Percentiles rank a stretch among this genome's conserved stretches.
Evolutionary conservation across 2,888 invertebrate genomes (phyloP).

Genomic region (Quadroppia sp.): DNA sequence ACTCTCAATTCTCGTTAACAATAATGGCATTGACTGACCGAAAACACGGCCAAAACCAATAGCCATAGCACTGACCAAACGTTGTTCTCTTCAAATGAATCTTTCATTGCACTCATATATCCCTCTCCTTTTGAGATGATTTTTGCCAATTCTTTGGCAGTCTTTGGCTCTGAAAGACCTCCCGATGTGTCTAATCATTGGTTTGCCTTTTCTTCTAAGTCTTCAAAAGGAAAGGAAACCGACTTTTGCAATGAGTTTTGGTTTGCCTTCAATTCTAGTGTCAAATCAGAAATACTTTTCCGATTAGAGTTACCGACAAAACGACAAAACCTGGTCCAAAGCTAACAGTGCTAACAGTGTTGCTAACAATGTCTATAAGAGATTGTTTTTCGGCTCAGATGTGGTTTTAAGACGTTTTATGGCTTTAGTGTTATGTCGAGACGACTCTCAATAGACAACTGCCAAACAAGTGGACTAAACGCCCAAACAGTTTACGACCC

Average conservation of each 20-base stretch:
- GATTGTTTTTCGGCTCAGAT: neutral
- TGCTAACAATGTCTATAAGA: neutral
- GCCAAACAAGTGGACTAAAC: neutral
- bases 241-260: too few relatives aligned
- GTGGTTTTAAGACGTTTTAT: neutral
- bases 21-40: slow-evolving; percentile 4
- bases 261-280: neutral
- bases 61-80: neutral
- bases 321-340: neutral
- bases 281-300: neutral
- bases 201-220: neutral
- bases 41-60: neutral
- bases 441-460: neutral
- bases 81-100: neutral
- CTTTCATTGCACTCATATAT: neutral
- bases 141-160: too few relatives aligned
- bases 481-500: neutral
- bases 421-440: neutral
- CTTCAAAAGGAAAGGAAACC: neutral
- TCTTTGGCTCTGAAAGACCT: neutral
- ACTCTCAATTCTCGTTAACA: neutral
- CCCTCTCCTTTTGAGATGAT: neutral
- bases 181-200: slow-evolving; percentile 19
- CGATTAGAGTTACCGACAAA: neutral
- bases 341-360: slow-evolving; percentile 4